Percentiles rank a stretch among this genome's conserved stretches.
phyloP scores from a whole-genome alignment of 2,113 vertebrate genomes.

The Rhynchomys soricoides region DNA sequence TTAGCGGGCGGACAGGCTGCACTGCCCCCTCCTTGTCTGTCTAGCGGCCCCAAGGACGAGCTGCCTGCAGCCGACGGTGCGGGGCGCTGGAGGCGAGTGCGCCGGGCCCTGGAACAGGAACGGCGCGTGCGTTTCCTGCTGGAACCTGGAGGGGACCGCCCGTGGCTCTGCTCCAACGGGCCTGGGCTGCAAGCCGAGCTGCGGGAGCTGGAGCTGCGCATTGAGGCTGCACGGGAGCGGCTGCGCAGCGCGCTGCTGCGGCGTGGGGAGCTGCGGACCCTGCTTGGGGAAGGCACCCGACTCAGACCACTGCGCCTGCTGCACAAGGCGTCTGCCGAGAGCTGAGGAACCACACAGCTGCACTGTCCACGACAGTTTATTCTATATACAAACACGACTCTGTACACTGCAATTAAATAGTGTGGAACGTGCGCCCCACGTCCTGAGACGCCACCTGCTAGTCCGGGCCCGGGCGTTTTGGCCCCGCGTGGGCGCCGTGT shows the following conservation, averaged over 20 bases:
- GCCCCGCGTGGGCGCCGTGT: neutral
- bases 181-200: conserved; percentile 77
- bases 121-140: conserved; percentile 87
- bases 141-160: conserved; percentile 79
- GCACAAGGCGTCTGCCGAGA: conserved; percentile 69
- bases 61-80: neutral
- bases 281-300: conserved; percentile 78
- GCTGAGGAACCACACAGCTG: neutral
- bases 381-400: conserved; percentile 89
- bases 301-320: neutral
- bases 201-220: conserved; percentile 88
- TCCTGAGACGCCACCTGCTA: conserved; percentile 1
- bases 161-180: conserved; percentile 77
- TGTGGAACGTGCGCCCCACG: conserved; percentile 81
- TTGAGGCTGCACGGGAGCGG: conserved; percentile 86
- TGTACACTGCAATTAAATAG: conserved; percentile 89
- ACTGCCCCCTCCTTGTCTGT: neutral
- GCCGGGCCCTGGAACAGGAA: conserved; percentile 61
- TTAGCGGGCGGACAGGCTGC: neutral
- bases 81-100: conserved; percentile 26
- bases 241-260: conserved; percentile 86
- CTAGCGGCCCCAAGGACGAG: conserved; percentile 77
- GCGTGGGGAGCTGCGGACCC: conserved; percentile 86
- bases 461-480: neutral
- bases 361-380: conserved; percentile 82